A percentile compares a stretch with the other conserved stretches of the same genome.
These are phyloP conservation scores for Troides helena DNA, from an alignment of 2,888 invertebrate genomes.

Conservation along the genomic window DNA sequence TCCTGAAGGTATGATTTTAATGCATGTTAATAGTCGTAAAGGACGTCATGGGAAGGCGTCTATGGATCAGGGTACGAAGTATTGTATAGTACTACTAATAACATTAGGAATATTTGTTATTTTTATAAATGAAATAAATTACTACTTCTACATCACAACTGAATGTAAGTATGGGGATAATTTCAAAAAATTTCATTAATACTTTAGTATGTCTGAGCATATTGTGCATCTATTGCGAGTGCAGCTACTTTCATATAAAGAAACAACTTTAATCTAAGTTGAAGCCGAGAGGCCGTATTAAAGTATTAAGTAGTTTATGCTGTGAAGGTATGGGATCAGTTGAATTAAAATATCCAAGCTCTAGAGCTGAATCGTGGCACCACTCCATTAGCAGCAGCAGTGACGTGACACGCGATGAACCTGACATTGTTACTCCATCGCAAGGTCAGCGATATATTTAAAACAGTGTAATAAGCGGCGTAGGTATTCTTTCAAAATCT, in stretches of 20 bases:
- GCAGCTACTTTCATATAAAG: not conserved
- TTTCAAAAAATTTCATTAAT: no score
- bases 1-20: no score
- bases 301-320: not conserved
- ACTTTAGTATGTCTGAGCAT: not conserved
- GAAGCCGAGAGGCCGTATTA: not conserved
- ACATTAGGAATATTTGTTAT: no score
- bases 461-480: conserved; percentile 37
- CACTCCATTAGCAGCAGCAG: conserved; percentile 8
- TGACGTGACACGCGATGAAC: conserved; percentile 42
- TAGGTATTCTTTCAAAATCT: conserved; percentile 32
- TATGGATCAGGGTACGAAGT: no score
- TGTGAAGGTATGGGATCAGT: not conserved
- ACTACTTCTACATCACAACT: no score
- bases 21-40: not conserved
- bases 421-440: conserved; percentile 36
- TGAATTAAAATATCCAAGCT: not conserved
- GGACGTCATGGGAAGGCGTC: no score
- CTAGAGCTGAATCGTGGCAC: not conserved
- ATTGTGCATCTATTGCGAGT: not conserved
- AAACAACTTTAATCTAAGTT: not conserved
- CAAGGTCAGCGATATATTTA: conserved; percentile 36
- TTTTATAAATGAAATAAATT: no score
- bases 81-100: no score
- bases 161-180: no score